Evolutionary conservation across 2,797 vertebrate species (phyloP), one percentile per base, ranked within the genome.

Genomic region (Melanotaenia pygmaea): DNA sequence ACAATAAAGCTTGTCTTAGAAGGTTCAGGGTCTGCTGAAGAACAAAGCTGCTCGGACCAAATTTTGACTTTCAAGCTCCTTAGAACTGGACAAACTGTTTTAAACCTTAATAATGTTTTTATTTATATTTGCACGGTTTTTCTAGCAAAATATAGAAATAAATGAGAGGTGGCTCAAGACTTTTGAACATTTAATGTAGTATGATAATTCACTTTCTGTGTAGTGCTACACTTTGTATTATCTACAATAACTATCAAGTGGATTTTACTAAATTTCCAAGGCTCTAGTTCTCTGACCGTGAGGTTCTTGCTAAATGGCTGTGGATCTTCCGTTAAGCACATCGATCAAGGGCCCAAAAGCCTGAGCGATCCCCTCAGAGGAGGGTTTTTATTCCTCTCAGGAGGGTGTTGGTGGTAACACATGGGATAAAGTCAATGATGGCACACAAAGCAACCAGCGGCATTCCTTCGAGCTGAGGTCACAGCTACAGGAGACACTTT

Each of bases 391-490:
- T 92, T 89, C 86, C 76, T 90, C 90, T 84, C 87, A 77, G 89
- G 89, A 88, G 88, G 86, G 86, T 76, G 89, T 87, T 82, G 71
- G 70, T 85, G 84, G 85, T 92, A 89, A 87, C 88, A 88, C 86
- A 80, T 81, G 76, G 82, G 79, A 86, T 86, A 79, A 86, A 92
- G 89, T 91, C 89, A 90, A 65, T 79, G 84, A 90, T 59, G 62
- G 85, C 83, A 86, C 91, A 91, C 89, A 90, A 91, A 93, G 86
- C 85, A 81, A 80, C 80, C 83, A 80, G 77, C 79, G 86, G 84
- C 91, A 93, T 94, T 93, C 91, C 87, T 89, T 77, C 10, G 20
- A 71, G 86, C 89, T 91, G 90, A 93, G 91, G 89, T 93, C 93
- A 93, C 80, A 86, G 86, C 85, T 86, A 80, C 81, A 81, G 89